These are phyloP conservation scores for Onychomys leucogaster DNA, from an alignment of 2,797 vertebrate genomes.

Conservation along the genomic window DNA sequence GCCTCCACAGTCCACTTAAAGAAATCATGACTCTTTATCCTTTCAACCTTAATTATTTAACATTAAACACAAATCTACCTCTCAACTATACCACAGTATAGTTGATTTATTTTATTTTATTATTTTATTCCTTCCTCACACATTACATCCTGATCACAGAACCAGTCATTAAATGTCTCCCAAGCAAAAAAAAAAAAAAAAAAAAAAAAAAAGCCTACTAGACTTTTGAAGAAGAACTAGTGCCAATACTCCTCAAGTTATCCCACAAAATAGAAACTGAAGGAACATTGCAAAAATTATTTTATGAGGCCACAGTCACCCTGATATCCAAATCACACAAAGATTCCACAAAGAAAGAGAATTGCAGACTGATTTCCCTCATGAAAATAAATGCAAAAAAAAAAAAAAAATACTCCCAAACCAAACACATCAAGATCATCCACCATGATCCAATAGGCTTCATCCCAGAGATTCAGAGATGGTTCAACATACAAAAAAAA, in stretches of 20 bases:
- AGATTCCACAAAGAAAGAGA: not conserved
- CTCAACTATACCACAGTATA: not conserved
- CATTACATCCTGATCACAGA: not conserved
- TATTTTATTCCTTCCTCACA: not conserved
- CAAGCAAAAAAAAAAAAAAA: too few relatives aligned
- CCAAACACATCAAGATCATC: not conserved
- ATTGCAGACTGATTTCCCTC: not conserved
- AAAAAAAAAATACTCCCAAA: not conserved
- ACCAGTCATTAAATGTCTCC: not conserved
- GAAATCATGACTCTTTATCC: slow-evolving; percentile 31
- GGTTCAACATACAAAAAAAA: not conserved
- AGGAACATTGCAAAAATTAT: not conserved
- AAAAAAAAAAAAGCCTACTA: too few relatives aligned
- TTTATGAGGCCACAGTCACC: not conserved
- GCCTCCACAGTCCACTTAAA: slow-evolving; percentile 15
- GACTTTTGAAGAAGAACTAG: too few relatives aligned
- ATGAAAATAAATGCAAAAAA: not conserved
- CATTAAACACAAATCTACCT: not conserved
- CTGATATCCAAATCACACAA: not conserved
- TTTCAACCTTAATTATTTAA: slow-evolving; percentile 49
- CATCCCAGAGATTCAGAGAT: not conserved
- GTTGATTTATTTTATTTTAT: not conserved
- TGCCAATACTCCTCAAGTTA: too few relatives aligned
- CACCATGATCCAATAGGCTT: not conserved
- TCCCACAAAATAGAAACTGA: too few relatives aligned